Base-by-base conservation (phyloP, 2,113 vertebrate species). In the Kryptolebias marmoratus region DNA sequence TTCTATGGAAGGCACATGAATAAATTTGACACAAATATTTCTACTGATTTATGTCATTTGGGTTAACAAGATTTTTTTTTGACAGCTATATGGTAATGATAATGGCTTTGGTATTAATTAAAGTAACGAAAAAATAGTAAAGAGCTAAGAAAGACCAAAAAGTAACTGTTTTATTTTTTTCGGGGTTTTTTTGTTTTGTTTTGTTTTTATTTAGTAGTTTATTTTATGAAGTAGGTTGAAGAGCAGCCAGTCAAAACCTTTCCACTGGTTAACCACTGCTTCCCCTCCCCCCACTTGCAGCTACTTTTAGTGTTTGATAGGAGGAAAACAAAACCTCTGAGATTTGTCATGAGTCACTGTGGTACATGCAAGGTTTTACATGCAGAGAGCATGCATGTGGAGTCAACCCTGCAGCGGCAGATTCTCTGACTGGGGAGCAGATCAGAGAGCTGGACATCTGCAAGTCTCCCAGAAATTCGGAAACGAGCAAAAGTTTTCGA, bases 201-300 rank as follows among this genome's bases (percentile, higher is more conserved):
- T 8, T 5, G 5, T 42, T 42, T 48, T 2, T 15, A 2, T 48
- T 48, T 2, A 48, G 15, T 48, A 5, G 15, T 48, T 13, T 48
- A 48, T 48, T 15, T 53, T 27, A 27, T 27, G 9, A 53, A 53
- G 18, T 39, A 39, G 32, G 63, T 39, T 71, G 28, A 69, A 39
- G 18, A 75, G 55, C 64, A 60, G 65, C 68, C 68, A 80, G 73
- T 87, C 83, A 88, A 64, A 88, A 80, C 73, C 79, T 92, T 93
- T 93, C 90, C 89, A 91, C 59, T 91, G 91, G 90, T 91, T 92
- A 91, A 92, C 92, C 93, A 89, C 92, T 62, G 58, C 16, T 64
- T 27, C 15, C 76, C 77, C 82, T 53, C 47, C 80, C 74, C 65
- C 68, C 56, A 39, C 39, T 1, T 66, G 52, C 68, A 68, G 45